phyloP scores from a whole-genome alignment of 2,113 vertebrate genomes.

The Sylvilagus bachmani region DNA sequence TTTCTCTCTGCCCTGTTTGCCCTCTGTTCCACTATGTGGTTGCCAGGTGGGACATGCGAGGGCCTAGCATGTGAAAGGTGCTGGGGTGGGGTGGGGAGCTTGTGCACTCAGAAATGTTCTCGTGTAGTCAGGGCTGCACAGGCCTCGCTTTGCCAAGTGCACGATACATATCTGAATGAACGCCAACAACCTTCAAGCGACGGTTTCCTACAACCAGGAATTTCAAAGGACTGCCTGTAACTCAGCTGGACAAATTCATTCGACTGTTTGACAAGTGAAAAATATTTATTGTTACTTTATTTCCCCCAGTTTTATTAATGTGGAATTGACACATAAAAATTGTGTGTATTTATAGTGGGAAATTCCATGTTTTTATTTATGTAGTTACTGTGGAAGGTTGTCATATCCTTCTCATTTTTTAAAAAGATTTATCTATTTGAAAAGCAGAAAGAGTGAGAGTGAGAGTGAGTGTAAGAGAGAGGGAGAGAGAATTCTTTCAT shows the following conservation, averaged over 20 bases:
- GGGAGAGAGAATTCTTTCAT: too few species aligned
- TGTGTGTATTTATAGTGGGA: not conserved
- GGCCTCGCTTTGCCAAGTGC: slow-evolving; percentile 28
- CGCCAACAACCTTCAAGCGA: not conserved
- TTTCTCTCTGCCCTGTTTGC: not conserved
- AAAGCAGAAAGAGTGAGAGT: too few species aligned
- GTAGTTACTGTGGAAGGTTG: not conserved
- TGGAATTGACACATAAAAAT: not conserved
- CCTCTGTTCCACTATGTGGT: not conserved
- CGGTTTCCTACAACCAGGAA: not conserved
- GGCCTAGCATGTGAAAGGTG: not conserved
- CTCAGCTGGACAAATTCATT: not conserved
- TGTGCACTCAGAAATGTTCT: not conserved
- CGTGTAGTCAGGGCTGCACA: not conserved
- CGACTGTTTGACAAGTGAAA: not conserved
- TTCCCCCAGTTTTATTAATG: not conserved
- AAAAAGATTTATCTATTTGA: too few species aligned
- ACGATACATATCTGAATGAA: slow-evolving; percentile 58
- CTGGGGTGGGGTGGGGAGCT: not conserved
- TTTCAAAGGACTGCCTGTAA: not conserved
- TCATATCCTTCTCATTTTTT: too few species aligned
- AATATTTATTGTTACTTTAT: not conserved
- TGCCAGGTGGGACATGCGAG: not conserved
- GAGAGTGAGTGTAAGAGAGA: too few species aligned
- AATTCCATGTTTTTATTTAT: not conserved